These are phyloP conservation scores for Physocephala rufipes DNA, from an alignment of 2,888 invertebrate species.

Conservation along the genomic window DNA sequence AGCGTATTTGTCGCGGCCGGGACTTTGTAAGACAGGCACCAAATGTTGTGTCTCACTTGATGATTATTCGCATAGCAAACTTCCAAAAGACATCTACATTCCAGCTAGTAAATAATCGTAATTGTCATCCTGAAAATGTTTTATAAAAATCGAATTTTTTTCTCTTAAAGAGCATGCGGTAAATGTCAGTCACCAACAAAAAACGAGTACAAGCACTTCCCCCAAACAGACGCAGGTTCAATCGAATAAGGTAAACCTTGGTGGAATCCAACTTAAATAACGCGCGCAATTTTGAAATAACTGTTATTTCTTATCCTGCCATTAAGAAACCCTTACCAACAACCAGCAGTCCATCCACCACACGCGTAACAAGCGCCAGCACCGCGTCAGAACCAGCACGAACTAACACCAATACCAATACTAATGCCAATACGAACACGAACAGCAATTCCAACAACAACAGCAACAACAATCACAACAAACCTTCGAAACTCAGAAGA, in stretches of 20 bases:
- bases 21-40: conserved; percentile 78
- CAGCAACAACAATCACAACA: conserved; percentile 47
- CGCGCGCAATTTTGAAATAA: background rate
- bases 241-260: conserved; percentile 31
- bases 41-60: conserved; percentile 86
- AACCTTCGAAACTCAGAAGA: conserved; percentile 51
- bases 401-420: conserved; percentile 25
- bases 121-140: background rate
- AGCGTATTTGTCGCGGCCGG: conserved; percentile 78
- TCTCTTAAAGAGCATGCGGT: conserved; percentile 57
- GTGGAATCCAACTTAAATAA: background rate
- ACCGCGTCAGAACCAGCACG: conserved; percentile 56
- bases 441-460: conserved; percentile 51
- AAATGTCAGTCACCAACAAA: conserved; percentile 51
- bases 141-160: background rate
- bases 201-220: conserved; percentile 52
- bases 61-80: conserved; percentile 73
- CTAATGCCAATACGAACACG: conserved; percentile 54
- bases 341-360: conserved; percentile 46
- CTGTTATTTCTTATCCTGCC: background rate
- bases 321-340: conserved; percentile 39
- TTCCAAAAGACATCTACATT: conserved; percentile 78
- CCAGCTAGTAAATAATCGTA: conserved; percentile 68
- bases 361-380: conserved; percentile 49
- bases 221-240: conserved; percentile 64